Percentiles rank a stretch among this genome's conserved stretches.
These are phyloP conservation scores for Dendrolimus kikuchii DNA, from an alignment of 1,140 invertebrate species.

Conservation along the genomic window DNA sequence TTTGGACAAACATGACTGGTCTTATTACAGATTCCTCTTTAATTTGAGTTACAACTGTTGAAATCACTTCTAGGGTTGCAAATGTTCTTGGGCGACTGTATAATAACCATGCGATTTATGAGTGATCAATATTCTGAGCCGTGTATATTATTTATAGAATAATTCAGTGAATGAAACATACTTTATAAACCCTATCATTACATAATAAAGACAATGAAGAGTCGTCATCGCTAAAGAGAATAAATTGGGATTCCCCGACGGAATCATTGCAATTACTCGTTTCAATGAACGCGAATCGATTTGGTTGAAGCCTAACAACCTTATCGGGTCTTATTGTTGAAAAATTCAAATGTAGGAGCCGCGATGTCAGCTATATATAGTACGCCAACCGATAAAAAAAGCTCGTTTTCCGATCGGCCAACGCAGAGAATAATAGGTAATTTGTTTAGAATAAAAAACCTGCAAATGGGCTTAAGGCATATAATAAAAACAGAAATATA, in stretches of 20 bases:
- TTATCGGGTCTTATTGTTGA: conserved; percentile 16
- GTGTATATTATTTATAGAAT: conserved; percentile 38
- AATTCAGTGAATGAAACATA: conserved; percentile 43
- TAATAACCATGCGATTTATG: too few species aligned
- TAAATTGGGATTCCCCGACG: conserved; percentile 29
- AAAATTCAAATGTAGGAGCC: conserved; percentile 18
- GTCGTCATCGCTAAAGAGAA: conserved; percentile 28
- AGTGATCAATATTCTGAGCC: too few species aligned
- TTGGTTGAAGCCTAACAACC: conserved; percentile 31
- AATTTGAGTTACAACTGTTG: too few species aligned
- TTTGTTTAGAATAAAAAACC: conserved; percentile 68
- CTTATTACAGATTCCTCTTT: too few species aligned
- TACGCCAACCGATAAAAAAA: conserved; percentile 26
- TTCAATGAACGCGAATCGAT: conserved; percentile 41
- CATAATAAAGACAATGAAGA: conserved; percentile 45
- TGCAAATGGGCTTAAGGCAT: conserved; percentile 60
- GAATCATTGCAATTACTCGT: conserved; percentile 42
- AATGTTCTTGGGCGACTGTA: too few species aligned
- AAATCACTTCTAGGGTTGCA: too few species aligned
- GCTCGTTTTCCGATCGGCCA: conserved; percentile 36
- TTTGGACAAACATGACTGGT: too few species aligned
- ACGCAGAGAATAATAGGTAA: conserved; percentile 52
- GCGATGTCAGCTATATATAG: not conserved
- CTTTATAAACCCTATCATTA: conserved; percentile 43
- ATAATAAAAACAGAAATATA: conserved; percentile 69